Evolutionary conservation across 2,888 invertebrate species (phyloP).

Genomic region (Archips crataeganus): DNA sequence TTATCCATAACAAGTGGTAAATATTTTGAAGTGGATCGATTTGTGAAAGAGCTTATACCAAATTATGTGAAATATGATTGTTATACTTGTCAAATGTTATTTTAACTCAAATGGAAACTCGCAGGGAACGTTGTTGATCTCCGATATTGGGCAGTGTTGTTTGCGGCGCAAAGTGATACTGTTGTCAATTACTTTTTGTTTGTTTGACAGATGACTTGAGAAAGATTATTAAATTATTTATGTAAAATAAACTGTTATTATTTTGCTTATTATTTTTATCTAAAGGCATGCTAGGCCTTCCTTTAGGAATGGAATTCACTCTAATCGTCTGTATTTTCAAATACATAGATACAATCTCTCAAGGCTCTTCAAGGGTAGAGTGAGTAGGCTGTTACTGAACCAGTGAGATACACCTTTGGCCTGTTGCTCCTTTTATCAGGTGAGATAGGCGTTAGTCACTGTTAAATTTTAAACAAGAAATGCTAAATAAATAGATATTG

Average conservation of each 20-base stretch:
- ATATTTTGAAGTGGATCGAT: no score
- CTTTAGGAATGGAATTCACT: no score
- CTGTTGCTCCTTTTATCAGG: no score
- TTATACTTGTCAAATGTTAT: not conserved
- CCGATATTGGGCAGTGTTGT: not conserved
- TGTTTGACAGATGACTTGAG: not conserved
- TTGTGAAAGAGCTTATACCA: not conserved
- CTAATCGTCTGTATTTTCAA: no score
- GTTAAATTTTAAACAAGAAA: no score
- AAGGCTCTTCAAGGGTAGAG: no score
- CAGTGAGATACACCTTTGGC: no score
- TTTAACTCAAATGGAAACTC: slow-evolving; percentile 1
- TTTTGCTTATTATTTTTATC: not conserved
- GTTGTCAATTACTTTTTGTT: not conserved
- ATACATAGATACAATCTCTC: no score
- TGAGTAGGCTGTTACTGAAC: no score
- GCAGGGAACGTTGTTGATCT: not conserved
- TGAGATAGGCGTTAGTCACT: no score
- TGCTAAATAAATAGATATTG: no score
- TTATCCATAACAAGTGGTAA: not conserved
- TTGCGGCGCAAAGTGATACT: not conserved
- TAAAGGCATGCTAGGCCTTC: not conserved
- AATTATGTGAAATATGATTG: not conserved
- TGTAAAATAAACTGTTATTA: not conserved
- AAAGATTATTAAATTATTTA: slow-evolving; percentile 6